Evolutionary conservation across 2,797 vertebrate species (phyloP), one percentile per base, ranked within the genome.

Genomic region (Glossophaga mutica): DNA sequence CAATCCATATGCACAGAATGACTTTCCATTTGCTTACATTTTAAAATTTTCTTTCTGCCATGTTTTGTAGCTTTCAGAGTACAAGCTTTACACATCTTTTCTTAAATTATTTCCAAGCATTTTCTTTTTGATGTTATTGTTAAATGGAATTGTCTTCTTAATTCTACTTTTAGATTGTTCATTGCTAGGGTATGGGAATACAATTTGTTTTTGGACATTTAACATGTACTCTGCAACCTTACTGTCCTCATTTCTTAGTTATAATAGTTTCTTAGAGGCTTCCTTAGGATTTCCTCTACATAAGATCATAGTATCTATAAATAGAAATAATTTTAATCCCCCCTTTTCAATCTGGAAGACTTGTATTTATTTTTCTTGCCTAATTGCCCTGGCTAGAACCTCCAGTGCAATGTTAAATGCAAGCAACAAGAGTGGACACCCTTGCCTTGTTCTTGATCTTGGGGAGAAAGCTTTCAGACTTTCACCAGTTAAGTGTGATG

Each of bases 131-230:
- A 65, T 95, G 10, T 5, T 77, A 48, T 62, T 93, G 5, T 42
- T 42, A 91, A 83, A 50, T 79, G 4, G 1, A 44, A 81, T 26
- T 50, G 21, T 70, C 65, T 55, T 90, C 50, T 76, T 91, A 90
- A 65, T 93, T 92, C 90, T 48, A 68, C 21, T 77, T 93, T 95
- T 50, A 46, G 29, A 77, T 78, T 73, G 21, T 74, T 77, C n/a
- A 57, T 37, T 74, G 15, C 16, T 57, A 24, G 1, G 21, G 5
- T 46, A 11, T 44, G 34, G 34, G 37, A 37, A 10, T 46, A 7
- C 2, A 42, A 50, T 85, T 89, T 46, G 70, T 92, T 91, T 94
- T 84, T 48, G 10, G 39, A 0, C 70, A 26, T 87, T 87, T 78
- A 82, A 46, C 2, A 2, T 26, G 10, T 42, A 68, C 46, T 11